These are phyloP conservation scores for Drosophila monieri DNA, from an alignment of 2,888 invertebrate species.

Conservation along the genomic window DNA sequence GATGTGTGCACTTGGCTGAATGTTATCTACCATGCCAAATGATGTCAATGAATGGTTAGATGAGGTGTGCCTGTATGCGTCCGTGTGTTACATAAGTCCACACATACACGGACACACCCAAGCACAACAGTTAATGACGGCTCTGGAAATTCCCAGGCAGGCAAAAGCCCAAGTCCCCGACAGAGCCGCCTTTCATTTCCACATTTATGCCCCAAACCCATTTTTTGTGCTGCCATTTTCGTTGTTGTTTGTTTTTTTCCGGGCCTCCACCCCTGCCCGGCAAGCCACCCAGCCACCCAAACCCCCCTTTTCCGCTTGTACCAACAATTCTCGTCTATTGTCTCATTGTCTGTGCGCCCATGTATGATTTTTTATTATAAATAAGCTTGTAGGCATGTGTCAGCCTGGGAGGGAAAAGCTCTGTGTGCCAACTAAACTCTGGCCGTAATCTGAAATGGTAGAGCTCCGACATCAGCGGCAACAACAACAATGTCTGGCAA, in stretches of 20 bases:
- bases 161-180: slow-evolving; percentile 44
- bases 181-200: slow-evolving; percentile 41
- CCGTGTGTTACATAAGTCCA: slow-evolving; percentile 37
- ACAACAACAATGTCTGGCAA: slow-evolving; percentile 41
- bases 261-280: slow-evolving; percentile 5
- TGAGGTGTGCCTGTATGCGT: slow-evolving; percentile 58
- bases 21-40: slow-evolving; percentile 73
- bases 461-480: slow-evolving; percentile 29
- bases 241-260: slow-evolving; percentile 40
- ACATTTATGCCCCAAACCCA: slow-evolving; percentile 21
- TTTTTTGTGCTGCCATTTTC: slow-evolving; percentile 29
- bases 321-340: slow-evolving; percentile 58
- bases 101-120: slow-evolving; percentile 24
- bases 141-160: slow-evolving; percentile 51
- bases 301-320: slow-evolving; percentile 27
- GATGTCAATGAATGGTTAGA: slow-evolving; percentile 70
- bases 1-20: slow-evolving; percentile 68
- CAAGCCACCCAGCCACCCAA: background rate
- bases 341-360: slow-evolving; percentile 75
- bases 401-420: slow-evolving; percentile 33
- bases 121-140: slow-evolving; percentile 70
- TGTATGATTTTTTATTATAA: slow-evolving; percentile 79
- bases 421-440: slow-evolving; percentile 73
- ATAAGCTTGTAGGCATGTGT: slow-evolving; percentile 75
- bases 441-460: slow-evolving; percentile 75